A percentile compares a stretch with the other conserved stretches of the same genome.
phyloP scores from a whole-genome alignment of 2,797 vertebrate genomes.

The Nannoperca australis region DNA sequence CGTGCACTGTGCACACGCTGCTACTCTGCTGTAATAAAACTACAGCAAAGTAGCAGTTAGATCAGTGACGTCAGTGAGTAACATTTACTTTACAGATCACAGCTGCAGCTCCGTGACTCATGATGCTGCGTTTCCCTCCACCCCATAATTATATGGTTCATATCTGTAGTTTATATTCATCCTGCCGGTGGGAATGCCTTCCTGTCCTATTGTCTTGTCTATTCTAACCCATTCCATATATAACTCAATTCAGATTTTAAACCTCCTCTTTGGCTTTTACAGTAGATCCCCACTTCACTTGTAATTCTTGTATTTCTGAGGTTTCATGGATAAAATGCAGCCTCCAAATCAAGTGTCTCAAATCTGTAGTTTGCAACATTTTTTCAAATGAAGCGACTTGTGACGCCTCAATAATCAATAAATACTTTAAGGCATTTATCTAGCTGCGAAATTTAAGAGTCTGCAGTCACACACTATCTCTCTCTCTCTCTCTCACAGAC shows the following conservation, averaged over 20 bases:
- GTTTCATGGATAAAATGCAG: not conserved
- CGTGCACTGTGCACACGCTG: no score
- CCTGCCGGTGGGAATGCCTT: not conserved
- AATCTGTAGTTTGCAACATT: not conserved
- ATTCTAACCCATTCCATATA: not conserved
- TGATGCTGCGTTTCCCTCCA: not conserved
- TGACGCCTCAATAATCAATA: no score
- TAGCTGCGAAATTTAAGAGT: no score
- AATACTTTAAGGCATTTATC: no score
- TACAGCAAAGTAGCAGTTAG: no score
- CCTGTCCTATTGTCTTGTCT: not conserved
- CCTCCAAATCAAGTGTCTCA: no score
- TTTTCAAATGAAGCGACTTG: no score
- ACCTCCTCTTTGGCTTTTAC: not conserved
- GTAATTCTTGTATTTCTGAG: not conserved
- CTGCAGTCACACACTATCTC: no score
- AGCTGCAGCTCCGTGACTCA: not conserved
- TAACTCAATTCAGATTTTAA: not conserved
- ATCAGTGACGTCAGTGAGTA: not conserved
- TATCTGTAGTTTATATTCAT: not conserved
- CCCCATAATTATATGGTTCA: constrained; percentile 17
- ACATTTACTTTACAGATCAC: not conserved
- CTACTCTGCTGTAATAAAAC: no score
- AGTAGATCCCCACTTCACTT: not conserved
- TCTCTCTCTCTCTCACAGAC: no score